phyloP scores from a whole-genome alignment of 2,888 invertebrate genomes.

The Aphidoletes aphidimyza region DNA sequence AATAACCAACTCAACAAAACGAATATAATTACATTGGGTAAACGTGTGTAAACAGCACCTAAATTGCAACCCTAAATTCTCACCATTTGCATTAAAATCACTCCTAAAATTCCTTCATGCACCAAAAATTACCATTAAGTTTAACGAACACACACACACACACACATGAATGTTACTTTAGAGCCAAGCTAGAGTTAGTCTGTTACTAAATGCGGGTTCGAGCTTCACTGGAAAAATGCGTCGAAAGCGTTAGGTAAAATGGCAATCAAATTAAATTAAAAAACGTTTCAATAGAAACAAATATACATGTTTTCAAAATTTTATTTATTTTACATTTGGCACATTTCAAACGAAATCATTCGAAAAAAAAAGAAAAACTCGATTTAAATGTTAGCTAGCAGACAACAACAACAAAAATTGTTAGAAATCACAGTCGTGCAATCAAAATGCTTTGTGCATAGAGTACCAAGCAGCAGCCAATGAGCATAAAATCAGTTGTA shows the following conservation, averaged over 20 bases:
- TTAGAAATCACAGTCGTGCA: neutral
- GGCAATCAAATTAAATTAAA: too few species aligned
- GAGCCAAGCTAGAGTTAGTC: conserved; percentile 1
- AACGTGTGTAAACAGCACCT: too few species aligned
- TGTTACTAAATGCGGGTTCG: conserved; percentile 11
- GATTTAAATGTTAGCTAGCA: neutral
- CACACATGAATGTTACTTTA: too few species aligned
- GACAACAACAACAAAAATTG: neutral
- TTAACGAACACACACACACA: too few species aligned
- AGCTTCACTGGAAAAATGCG: too few species aligned
- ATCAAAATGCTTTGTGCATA: neutral
- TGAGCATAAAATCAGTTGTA: neutral
- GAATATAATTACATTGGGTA: too few species aligned
- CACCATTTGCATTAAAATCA: too few species aligned
- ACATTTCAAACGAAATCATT: neutral
- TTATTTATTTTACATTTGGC: neutral
- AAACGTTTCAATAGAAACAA: neutral
- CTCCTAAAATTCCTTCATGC: conserved; percentile 17
- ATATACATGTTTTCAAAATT: neutral
- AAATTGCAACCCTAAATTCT: too few species aligned
- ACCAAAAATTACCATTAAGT: conserved; percentile 36
- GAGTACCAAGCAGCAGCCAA: neutral
- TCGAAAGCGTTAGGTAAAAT: too few species aligned
- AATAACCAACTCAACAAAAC: too few species aligned
- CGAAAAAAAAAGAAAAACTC: neutral